Base-by-base conservation (phyloP, 37 sponge, comb jelly and placozoan species). In the Eunapius fragilis region DNA sequence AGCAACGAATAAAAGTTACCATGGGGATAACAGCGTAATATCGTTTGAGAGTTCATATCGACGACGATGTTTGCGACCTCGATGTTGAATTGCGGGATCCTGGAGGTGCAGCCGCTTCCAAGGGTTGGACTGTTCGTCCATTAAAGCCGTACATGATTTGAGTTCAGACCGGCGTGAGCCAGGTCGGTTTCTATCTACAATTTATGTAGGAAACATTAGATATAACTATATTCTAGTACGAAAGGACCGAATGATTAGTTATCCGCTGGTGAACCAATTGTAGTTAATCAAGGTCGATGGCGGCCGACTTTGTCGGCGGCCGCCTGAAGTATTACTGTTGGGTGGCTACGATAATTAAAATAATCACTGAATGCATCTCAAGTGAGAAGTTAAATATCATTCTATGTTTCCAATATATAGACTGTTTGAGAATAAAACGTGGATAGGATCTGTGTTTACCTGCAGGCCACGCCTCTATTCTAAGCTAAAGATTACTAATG, bases 21-120 rank as follows among this genome's bases (percentile, higher is more conserved):
- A 79, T 85, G 80, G 95, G 95, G 92, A 94, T 94, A 94, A 94
- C 95, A 94, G 95, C 89, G 95, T 94, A 94, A 94, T 94, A 85
- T 94, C 70, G 92, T 91, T 91, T 78, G 83, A 91, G 88, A 94
- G 92, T 81, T 76, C 92, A 71, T 91, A 94, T 91, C 89, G 92
- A 94, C 35, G 90, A 92, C 92, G 81, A 86, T 86, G 95, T 94
- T 94, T 94, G 95, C 95, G 89, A 94, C 95, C 95, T 94, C 95
- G 95, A 94, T 94, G 95, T 94, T 94, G 95, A 94, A 94, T 94
- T 94, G 95, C 80, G 87, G 86, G 91, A 79, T 86, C 95, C 95
- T 92, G 93, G 87, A 70, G 88, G 91, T 77, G 91, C 80, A 94
- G 94, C 82, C 75, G 91, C 89, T 85, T 83, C 82, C 91, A 94